A percentile compares a stretch with the other conserved stretches of the same genome.
phyloP scores from a whole-genome alignment of 2,888 invertebrate genomes.

The Drymonia ruficornis region DNA sequence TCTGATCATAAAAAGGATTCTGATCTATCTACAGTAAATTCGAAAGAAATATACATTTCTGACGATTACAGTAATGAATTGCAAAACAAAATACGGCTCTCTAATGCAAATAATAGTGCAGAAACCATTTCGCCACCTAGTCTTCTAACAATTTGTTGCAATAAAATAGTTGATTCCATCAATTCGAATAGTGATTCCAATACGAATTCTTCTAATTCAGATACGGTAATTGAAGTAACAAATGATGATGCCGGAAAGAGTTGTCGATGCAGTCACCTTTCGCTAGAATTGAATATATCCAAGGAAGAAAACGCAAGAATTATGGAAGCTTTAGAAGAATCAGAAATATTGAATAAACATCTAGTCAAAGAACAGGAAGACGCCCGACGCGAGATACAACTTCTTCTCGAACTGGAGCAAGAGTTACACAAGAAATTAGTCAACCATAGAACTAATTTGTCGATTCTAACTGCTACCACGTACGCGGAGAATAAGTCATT shows the following conservation, averaged over 20 bases:
- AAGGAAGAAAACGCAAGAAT: slow-evolving; percentile 54
- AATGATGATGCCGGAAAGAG: slow-evolving; percentile 24
- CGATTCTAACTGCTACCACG: slow-evolving; percentile 74
- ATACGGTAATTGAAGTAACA: slow-evolving; percentile 23
- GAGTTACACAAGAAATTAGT: slow-evolving; percentile 71
- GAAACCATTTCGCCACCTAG: slow-evolving; percentile 58
- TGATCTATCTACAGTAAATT: slow-evolving; percentile 14
- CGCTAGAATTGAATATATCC: slow-evolving; percentile 35
- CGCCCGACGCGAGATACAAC: slow-evolving; percentile 58
- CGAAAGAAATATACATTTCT: slow-evolving; percentile 19
- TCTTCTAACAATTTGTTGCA: slow-evolving; percentile 66
- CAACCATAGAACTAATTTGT: slow-evolving; percentile 71
- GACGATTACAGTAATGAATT: slow-evolving; percentile 16
- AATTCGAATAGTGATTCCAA: slow-evolving; percentile 44
- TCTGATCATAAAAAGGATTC: slow-evolving; percentile 18
- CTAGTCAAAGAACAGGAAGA: slow-evolving; percentile 61
- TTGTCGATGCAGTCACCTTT: slow-evolving; percentile 47
- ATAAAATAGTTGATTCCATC: slow-evolving; percentile 58
- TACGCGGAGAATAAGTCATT: slow-evolving; percentile 74
- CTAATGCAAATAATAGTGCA: slow-evolving; percentile 13
- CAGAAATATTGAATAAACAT: slow-evolving; percentile 50
- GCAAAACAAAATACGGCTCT: slow-evolving; percentile 4
- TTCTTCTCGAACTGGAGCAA: slow-evolving; percentile 57
- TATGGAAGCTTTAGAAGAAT: slow-evolving; percentile 39
- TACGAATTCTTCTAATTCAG: slow-evolving; percentile 39